phyloP scores from a whole-genome alignment of 2,888 invertebrate species.

The Stenichneumon culpator region DNA sequence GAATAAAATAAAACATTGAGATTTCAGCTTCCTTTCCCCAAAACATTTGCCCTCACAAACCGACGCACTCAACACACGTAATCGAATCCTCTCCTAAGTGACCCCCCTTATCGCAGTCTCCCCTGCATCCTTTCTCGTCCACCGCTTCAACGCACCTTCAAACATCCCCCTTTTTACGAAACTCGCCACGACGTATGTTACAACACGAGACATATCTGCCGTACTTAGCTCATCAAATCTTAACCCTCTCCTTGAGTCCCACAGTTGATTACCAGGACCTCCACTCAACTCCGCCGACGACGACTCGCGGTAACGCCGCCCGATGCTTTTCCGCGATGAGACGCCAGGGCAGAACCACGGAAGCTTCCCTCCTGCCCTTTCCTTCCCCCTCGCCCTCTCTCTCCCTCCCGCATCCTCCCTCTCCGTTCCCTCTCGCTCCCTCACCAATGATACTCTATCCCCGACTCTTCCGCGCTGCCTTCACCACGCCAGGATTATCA shows the following conservation, averaged over 20 bases:
- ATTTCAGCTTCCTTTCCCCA: too few relatives aligned
- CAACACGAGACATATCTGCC: background rate
- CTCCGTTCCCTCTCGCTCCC: conserved; percentile 70
- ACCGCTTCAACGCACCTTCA: background rate
- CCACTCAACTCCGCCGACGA: conserved; percentile 7
- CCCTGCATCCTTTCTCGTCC: too few relatives aligned
- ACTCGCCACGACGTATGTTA: background rate
- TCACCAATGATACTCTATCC: conserved; percentile 52
- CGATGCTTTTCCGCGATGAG: conserved; percentile 50
- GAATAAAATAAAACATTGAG: too few relatives aligned
- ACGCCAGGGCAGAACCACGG: conserved; percentile 47
- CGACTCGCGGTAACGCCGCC: conserved; percentile 13
- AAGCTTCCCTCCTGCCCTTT: conserved; percentile 66
- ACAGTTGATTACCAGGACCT: conserved; percentile 20
- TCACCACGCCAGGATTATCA: conserved; percentile 82
- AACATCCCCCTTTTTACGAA: background rate
- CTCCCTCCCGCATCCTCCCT: conserved; percentile 61
- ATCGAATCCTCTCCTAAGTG: too few relatives aligned
- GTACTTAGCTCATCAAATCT: conserved; percentile 1
- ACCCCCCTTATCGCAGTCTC: too few relatives aligned
- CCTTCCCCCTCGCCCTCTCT: conserved; percentile 45
- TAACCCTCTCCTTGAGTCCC: background rate
- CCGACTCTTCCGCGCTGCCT: conserved; percentile 71
- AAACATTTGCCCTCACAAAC: too few relatives aligned
- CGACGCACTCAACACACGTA: too few relatives aligned